Evolutionary conservation across 2,797 vertebrate genomes (phyloP).

Genomic region (Chromis chromis): DNA sequence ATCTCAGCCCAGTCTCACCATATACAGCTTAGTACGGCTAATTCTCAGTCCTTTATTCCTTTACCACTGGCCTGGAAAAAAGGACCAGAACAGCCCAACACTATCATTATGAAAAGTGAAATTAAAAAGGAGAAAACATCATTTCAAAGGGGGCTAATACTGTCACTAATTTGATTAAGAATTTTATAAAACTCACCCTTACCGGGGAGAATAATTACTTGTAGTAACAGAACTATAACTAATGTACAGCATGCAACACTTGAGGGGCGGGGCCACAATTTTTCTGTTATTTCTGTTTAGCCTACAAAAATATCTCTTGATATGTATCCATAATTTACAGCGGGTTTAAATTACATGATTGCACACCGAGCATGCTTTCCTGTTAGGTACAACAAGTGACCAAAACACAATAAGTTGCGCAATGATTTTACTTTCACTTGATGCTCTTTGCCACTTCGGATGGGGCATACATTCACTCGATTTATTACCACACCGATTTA

Average conservation of each 20-base stretch:
- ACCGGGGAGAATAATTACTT: slow-evolving; percentile 23
- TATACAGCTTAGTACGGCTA: slow-evolving; percentile 51
- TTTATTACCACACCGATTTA: background rate
- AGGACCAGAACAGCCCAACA: slow-evolving; percentile 65
- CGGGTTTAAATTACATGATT: slow-evolving; percentile 59
- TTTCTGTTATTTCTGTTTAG: slow-evolving; percentile 14
- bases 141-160: slow-evolving; percentile 1
- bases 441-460: slow-evolving; percentile 28
- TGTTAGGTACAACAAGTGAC: slow-evolving; percentile 36
- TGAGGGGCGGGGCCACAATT: background rate
- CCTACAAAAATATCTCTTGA: slow-evolving; percentile 77
- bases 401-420: slow-evolving; percentile 23
- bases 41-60: slow-evolving; percentile 62
- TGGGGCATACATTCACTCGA: slow-evolving; percentile 41
- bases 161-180: slow-evolving; percentile 17
- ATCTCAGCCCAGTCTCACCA: slow-evolving; percentile 68
- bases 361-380: slow-evolving; percentile 68
- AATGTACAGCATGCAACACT: slow-evolving; percentile 67
- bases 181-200: slow-evolving; percentile 25
- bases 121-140: slow-evolving; percentile 31
- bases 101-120: slow-evolving; percentile 60
- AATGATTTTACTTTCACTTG: slow-evolving; percentile 17
- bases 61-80: slow-evolving; percentile 73
- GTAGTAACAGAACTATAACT: slow-evolving; percentile 39
- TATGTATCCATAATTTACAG: slow-evolving; percentile 64